phyloP scores from a whole-genome alignment of 2,113 vertebrate species.

The Pithys albifrons region DNA sequence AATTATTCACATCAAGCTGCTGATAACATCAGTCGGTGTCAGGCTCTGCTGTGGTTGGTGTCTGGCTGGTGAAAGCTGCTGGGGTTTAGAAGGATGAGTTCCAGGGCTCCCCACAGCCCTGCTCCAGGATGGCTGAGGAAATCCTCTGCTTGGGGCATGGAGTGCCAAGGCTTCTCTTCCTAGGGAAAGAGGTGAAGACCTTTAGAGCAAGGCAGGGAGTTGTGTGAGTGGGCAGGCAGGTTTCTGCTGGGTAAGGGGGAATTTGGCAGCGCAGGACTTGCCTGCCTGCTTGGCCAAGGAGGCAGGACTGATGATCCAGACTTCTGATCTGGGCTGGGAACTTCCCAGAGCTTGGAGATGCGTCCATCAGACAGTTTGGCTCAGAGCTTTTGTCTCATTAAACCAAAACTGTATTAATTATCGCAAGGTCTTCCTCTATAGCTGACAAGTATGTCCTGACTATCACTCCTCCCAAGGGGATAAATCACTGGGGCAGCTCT shows the following conservation, averaged over 20 bases:
- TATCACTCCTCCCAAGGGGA: background rate
- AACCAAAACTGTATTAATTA: background rate
- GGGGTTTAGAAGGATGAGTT: background rate
- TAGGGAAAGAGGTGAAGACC: rapidly evolving
- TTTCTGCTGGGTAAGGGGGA: background rate
- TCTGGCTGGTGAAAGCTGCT: background rate
- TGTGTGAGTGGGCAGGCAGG: rapidly evolving
- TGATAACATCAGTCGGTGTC: rapidly evolving
- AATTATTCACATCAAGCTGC: background rate
- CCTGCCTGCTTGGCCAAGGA: background rate
- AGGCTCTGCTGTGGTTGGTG: background rate
- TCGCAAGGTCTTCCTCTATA: background rate
- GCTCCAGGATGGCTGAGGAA: rapidly evolving
- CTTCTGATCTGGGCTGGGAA: background rate
- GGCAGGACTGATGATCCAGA: background rate
- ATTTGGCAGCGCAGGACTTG: rapidly evolving
- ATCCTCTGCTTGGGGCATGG: rapidly evolving
- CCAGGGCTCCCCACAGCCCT: background rate
- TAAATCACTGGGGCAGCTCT: background rate
- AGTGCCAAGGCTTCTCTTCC: background rate
- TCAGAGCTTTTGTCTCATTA: background rate
- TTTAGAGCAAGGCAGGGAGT: background rate
- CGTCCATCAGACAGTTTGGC: background rate
- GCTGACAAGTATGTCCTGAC: background rate
- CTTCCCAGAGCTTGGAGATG: background rate